Conservation (phyloP, 2,797 vertebrate species). For the Cossypha dichroa region DNA sequence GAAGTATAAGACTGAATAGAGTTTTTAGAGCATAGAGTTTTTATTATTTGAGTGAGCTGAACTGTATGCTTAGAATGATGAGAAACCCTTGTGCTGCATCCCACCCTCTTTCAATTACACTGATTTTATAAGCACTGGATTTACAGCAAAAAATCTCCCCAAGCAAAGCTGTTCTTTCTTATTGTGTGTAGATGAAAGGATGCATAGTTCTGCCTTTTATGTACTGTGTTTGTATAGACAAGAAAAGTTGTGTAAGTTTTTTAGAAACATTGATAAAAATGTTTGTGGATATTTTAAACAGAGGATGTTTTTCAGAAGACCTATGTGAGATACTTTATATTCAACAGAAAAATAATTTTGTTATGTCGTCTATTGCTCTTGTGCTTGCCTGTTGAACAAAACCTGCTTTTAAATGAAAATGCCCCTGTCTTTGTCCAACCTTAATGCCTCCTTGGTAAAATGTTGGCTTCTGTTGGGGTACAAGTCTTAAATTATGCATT, state of each 20-base stretch:
- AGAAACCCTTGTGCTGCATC: slow-evolving; percentile 30
- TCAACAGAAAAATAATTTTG: neutral
- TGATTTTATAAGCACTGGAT: slow-evolving; percentile 39
- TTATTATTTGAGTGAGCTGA: slow-evolving; percentile 62
- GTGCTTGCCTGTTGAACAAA: neutral
- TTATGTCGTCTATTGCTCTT: neutral
- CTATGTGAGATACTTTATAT: neutral
- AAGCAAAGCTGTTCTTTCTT: slow-evolving; percentile 31
- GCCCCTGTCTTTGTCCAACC: neutral
- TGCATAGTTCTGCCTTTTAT: neutral
- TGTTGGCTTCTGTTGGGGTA: neutral
- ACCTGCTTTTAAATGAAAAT: neutral
- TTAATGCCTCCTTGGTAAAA: neutral
- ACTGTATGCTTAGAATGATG: slow-evolving; percentile 4
- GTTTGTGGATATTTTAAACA: neutral
- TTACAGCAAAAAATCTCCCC: slow-evolving; percentile 3
- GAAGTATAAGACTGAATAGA: slow-evolving; percentile 54
- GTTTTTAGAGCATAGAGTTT: slow-evolving; percentile 66
- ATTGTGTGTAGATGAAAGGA: neutral
- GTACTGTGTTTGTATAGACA: neutral
- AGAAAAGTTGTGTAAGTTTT: neutral
- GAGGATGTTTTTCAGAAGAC: neutral
- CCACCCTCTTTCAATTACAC: slow-evolving; percentile 24
- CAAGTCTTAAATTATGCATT: neutral
- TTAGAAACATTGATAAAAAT: neutral